Evolutionary conservation across 1,140 invertebrate species (phyloP).

Genomic region (Nephila pilipes): DNA sequence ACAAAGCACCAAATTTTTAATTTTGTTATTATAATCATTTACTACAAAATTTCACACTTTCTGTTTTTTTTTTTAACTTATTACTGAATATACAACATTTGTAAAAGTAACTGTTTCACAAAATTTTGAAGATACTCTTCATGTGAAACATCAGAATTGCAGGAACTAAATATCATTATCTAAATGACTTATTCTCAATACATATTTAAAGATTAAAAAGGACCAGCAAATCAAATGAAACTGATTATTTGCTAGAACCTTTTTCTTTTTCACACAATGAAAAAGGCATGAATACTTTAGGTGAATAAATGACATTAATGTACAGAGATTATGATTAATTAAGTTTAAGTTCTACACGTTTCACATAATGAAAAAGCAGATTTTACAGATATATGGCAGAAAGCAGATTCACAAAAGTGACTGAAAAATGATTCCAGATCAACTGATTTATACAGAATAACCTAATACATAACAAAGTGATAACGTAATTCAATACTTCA

Average conservation of each 20-base stretch:
- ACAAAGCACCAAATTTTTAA: slow-evolving; percentile 40
- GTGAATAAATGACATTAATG: background rate
- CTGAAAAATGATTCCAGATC: background rate
- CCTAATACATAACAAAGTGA: background rate
- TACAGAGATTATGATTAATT: background rate
- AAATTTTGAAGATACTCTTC: background rate
- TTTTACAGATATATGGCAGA: background rate
- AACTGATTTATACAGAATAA: background rate
- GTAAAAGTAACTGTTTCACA: background rate
- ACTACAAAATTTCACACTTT: background rate
- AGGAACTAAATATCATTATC: background rate
- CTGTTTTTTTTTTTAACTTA: background rate
- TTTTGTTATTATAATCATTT: slow-evolving; percentile 17
- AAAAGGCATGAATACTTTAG: background rate
- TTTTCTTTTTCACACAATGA: background rate
- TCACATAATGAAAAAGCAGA: background rate
- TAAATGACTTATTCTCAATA: background rate
- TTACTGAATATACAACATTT: background rate
- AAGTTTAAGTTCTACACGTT: background rate
- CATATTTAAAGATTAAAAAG: background rate
- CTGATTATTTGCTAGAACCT: background rate
- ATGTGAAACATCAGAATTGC: background rate
- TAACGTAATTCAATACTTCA: background rate
- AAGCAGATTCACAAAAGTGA: background rate
- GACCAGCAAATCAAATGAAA: background rate